Conservation (phyloP, 2,113 vertebrate species). For the Phrynosoma platyrhinos region DNA sequence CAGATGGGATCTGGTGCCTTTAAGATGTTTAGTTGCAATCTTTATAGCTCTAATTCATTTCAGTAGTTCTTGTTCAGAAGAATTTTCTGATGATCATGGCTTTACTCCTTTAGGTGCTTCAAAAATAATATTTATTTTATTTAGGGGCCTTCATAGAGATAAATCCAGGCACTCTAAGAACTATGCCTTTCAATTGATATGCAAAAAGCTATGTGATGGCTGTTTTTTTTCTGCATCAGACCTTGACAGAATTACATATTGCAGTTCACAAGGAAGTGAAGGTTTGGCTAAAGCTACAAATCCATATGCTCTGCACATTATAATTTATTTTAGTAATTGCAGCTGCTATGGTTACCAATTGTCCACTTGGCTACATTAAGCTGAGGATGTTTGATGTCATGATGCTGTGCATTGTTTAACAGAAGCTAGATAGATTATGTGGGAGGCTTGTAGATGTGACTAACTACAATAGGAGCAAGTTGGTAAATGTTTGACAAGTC, state of each 20-base stretch:
- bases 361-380: constrained; percentile 62
- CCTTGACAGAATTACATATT: constrained; percentile 12
- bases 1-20: no score
- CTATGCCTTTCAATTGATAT: constrained; percentile 36
- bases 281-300: constrained; percentile 42
- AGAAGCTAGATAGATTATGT: constrained; percentile 53
- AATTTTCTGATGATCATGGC: background rate
- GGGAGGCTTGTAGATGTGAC: constrained; percentile 55
- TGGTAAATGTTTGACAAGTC: constrained; percentile 31
- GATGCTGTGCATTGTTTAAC: constrained; percentile 53
- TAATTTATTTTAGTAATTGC: constrained; percentile 51
- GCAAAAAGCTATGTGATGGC: background rate
- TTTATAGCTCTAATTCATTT: background rate
- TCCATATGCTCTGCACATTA: constrained; percentile 47
- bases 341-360: constrained; percentile 78
- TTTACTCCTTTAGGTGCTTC: background rate
- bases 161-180: constrained; percentile 27
- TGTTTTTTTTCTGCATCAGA: constrained; percentile 36
- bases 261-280: constrained; percentile 41
- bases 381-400: constrained; percentile 57
- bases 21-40: background rate
- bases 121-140: background rate
- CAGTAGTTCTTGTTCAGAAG: background rate
- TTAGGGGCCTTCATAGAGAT: background rate
- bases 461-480: constrained; percentile 49